Evolutionary conservation across 2,888 invertebrate species (phyloP), one percentile per base, ranked within the genome.

Genomic region (Apamea crenata): DNA sequence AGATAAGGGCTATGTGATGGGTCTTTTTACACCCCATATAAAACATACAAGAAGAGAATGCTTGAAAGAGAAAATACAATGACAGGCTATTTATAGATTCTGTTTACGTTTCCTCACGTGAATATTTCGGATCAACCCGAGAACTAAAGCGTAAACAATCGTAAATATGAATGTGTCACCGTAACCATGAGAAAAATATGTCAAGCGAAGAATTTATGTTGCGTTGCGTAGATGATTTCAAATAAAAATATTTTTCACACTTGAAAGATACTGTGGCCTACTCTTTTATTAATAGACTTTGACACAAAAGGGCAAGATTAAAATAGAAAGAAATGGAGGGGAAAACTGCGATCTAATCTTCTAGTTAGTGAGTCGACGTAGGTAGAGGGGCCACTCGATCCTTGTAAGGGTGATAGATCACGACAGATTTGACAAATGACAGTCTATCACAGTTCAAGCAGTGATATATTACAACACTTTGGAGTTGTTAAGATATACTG

Each of bases 271-370:
- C 56, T 65, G 68, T 78, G 81, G 66, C 80, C 81, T 59, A 85
- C 68, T 80, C 81, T 29, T 32, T 77, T 89, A 85, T 83, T 78
- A 76, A 72, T 83, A 85, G 75, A 69, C 29, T 5, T 77, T 65
- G 78, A 72, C 59, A 71, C 59, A 81, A 65, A 87, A 88, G 79
- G 75, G 69, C 74, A 84, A 70, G 72, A 66, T 72, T 74, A 77
- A 81, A 88, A 87, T 88, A 88, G 80, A 82, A 78, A 63, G 66
- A 77, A 76, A 85, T 53, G 50, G 29, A 50, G 68, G 73, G 77
- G 50, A 78, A 69, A 61, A 50, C 40, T 69, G 50, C 25, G 74
- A 21, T 70, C 18, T 81, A 53, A 82, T 86, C 65, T 74, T 67
- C 32, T 66, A 36, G 61, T 77, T 63, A 40, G 66, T 59, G 40